These are phyloP conservation scores for Herpetotheres cachinnans DNA, from an alignment of 2,113 vertebrate species.

Conservation along the genomic window DNA sequence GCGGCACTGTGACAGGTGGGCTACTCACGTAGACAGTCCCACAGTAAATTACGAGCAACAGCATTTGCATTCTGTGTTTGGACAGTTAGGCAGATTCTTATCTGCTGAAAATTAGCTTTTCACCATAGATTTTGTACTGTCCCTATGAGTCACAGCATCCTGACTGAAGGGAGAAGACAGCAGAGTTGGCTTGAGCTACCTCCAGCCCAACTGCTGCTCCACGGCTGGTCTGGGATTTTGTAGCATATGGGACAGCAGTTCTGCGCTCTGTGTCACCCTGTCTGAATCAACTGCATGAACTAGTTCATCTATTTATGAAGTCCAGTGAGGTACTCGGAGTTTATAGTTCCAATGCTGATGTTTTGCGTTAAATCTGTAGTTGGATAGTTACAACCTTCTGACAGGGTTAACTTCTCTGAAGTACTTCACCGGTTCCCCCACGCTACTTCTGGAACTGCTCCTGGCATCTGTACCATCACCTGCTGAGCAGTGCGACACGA, in stretches of 20 bases:
- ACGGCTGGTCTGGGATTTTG: neutral
- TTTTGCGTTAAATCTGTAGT: neutral
- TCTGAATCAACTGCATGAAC: neutral
- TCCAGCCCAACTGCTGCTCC: neutral
- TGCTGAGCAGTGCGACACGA: neutral
- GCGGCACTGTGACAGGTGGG: neutral
- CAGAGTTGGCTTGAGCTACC: neutral
- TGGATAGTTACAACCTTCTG: neutral
- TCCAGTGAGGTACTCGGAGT: neutral
- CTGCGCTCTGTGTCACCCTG: neutral
- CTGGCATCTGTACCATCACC: too few relatives aligned
- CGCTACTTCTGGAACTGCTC: neutral
- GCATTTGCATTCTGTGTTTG: neutral
- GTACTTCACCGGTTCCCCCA: accelerated
- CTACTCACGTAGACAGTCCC: accelerated
- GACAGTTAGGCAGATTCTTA: neutral
- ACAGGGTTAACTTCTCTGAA: neutral
- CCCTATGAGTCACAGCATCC: accelerated
- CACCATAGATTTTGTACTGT: neutral
- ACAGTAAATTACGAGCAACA: neutral
- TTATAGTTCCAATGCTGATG: neutral
- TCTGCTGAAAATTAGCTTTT: neutral
- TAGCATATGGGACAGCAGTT: neutral
- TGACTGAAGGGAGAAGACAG: neutral
- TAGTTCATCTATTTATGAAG: neutral